Conservation (phyloP, 2,888 invertebrate species). For the Mythimna vitellina region DNA sequence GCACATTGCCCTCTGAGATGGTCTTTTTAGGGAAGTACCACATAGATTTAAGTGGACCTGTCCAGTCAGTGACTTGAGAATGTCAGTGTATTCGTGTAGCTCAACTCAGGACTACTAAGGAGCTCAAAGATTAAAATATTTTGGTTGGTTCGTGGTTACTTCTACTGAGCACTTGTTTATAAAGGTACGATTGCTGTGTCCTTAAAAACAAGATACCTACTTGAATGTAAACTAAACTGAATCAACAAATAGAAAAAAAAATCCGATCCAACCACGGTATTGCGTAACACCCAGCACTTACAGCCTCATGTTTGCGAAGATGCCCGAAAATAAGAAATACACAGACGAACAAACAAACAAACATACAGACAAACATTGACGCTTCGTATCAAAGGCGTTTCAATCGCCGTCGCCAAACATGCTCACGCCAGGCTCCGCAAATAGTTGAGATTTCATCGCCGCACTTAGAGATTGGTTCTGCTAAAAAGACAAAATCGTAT, state of each 20-base stretch:
- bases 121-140: not conserved
- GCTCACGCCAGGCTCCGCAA: conserved; percentile 72
- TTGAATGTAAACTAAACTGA: not conserved
- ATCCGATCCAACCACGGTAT: not conserved
- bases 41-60: too few species aligned
- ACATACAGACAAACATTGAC: conserved; percentile 75
- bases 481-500: conserved; percentile 16
- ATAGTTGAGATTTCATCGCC: conserved; percentile 68
- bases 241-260: conserved; percentile 13
- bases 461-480: conserved; percentile 38
- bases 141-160: not conserved
- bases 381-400: conserved; percentile 76
- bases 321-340: conserved; percentile 63
- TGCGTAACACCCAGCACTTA: conserved; percentile 44
- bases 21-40: too few species aligned
- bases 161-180: not conserved
- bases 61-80: too few species aligned
- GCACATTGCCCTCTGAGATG: too few species aligned
- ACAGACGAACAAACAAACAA: conserved; percentile 68
- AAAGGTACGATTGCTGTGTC: not conserved
- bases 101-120: too few species aligned
- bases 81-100: too few species aligned
- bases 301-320: conserved; percentile 60
- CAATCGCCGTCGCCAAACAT: conserved; percentile 76
- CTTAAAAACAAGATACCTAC: not conserved